Percentiles rank a stretch among this genome's conserved stretches.
These are phyloP conservation scores for Ascaphus truei DNA, from an alignment of 2,113 vertebrate genomes.

Conservation along the genomic window DNA sequence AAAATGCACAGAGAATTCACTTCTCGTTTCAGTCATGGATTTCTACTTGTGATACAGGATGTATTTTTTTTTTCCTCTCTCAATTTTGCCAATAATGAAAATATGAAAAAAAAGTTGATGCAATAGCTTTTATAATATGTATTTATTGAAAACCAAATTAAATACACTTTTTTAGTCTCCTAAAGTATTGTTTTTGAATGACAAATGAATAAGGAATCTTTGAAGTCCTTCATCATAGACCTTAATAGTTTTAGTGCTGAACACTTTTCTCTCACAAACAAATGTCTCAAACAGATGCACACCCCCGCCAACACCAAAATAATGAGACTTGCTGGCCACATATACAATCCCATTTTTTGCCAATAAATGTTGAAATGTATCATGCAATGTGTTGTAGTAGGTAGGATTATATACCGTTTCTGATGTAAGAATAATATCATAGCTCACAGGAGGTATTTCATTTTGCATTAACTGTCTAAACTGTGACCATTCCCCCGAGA, in stretches of 20 bases:
- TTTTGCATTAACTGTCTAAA: conserved; percentile 69
- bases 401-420: conserved; percentile 91
- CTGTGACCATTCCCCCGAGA: conserved; percentile 87
- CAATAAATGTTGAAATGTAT: conserved; percentile 69
- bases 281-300: conserved; percentile 79
- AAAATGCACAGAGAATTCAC: no score
- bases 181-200: conserved; percentile 66
- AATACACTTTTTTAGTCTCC: no score
- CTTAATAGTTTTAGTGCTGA: conserved; percentile 64
- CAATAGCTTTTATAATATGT: no score
- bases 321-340: conserved; percentile 87
- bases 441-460: conserved; percentile 58
- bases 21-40: no score
- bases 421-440: conserved; percentile 86
- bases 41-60: no score
- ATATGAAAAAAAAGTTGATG: no score
- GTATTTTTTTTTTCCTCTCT: no score
- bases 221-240: conserved; percentile 77
- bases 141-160: no score
- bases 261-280: conserved; percentile 67
- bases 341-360: conserved; percentile 68
- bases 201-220: conserved; percentile 74
- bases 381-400: conserved; percentile 75
- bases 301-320: conserved; percentile 93
- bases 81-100: no score